phyloP scores from a whole-genome alignment of 2,888 invertebrate species.

The Crematogaster levior region DNA sequence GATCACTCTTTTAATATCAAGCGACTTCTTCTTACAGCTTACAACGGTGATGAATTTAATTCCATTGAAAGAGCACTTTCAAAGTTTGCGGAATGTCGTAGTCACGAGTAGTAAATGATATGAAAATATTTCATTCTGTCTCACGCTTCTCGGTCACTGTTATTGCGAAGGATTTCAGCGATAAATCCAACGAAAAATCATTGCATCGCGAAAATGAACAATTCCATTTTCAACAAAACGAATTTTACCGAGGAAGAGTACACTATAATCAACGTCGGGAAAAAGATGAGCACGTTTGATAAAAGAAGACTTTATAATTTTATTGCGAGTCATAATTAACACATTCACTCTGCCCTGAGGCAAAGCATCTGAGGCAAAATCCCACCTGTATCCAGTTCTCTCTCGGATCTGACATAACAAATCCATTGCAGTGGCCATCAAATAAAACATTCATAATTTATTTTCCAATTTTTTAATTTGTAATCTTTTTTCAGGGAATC shows the following conservation, averaged over 20 bases:
- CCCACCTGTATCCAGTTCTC: not conserved
- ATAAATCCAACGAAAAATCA: conserved; percentile 37
- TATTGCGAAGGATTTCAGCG: conserved; percentile 12
- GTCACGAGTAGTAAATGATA: conserved; percentile 35
- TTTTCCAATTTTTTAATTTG: not conserved
- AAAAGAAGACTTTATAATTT: conserved; percentile 4
- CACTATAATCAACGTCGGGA: too few species aligned
- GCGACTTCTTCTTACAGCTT: conserved; percentile 9
- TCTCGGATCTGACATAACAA: not conserved
- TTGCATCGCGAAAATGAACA: conserved; percentile 23
- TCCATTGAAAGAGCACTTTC: conserved; percentile 24
- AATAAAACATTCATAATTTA: not conserved
- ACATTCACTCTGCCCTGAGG: not conserved
- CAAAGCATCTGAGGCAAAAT: not conserved
- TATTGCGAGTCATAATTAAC: conserved; percentile 12
- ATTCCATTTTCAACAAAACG: conserved; percentile 32
- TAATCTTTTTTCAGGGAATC: not conserved
- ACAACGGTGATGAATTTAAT: conserved; percentile 39
- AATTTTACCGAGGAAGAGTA: not conserved
- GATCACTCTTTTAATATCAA: conserved; percentile 21
- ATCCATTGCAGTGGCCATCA: not conserved
- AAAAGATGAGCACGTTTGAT: conserved; percentile 8
- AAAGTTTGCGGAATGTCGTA: conserved; percentile 37
- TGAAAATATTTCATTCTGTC: conserved; percentile 47
- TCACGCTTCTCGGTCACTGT: not conserved